Evolutionary conservation across 2,888 invertebrate species (phyloP).

Genomic region (Anorthoa munda): DNA sequence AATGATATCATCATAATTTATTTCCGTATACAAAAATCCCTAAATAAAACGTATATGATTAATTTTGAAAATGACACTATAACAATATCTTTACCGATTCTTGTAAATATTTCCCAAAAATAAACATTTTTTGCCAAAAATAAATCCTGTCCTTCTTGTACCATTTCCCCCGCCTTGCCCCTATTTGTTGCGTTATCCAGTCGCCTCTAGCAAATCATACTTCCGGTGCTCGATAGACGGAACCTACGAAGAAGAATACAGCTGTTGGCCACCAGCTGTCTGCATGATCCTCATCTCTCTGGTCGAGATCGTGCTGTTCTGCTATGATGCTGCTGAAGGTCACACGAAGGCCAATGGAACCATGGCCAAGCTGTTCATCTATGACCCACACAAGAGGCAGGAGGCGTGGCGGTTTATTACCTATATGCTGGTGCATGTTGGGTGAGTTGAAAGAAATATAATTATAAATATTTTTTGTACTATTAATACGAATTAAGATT

Average conservation of each 20-base stretch:
- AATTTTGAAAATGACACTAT: no score
- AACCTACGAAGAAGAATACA: conserved; percentile 97
- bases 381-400: conserved; percentile 95
- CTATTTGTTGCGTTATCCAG: conserved; percentile 79
- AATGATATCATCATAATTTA: not conserved
- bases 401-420: conserved; percentile 98
- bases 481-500: no score
- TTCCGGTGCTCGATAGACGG: conserved; percentile 92
- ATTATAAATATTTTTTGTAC: not conserved
- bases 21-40: no score
- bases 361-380: conserved; percentile 95
- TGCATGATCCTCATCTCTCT: conserved; percentile 97
- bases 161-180: conserved; percentile 58
- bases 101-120: not conserved
- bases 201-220: conserved; percentile 79
- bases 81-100: no score
- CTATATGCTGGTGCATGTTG: conserved; percentile 99
- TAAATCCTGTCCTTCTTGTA: not conserved
- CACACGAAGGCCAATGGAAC: conserved; percentile 92
- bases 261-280: conserved; percentile 97
- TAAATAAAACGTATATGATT: no score
- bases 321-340: conserved; percentile 88
- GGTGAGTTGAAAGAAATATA: conserved; percentile 89
- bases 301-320: conserved; percentile 95
- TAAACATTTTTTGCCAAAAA: not conserved